Evolutionary conservation across 2,797 vertebrate species (phyloP).

Genomic region (Sphenopsis melanotis): DNA sequence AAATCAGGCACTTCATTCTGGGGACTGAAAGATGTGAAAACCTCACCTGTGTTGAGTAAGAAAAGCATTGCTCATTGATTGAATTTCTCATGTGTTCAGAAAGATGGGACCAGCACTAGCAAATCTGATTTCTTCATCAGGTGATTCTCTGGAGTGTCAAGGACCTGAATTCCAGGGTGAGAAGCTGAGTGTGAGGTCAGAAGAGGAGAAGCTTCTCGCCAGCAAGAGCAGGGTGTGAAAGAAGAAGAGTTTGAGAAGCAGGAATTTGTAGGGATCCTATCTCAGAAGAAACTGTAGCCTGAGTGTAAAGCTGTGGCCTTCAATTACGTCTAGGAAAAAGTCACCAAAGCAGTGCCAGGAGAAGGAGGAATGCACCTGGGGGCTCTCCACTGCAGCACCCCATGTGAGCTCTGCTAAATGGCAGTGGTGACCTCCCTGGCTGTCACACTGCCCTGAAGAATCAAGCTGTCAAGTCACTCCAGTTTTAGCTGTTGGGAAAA

Average conservation of each 20-base stretch:
- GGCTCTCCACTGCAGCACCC: background rate
- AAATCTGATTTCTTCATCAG: background rate
- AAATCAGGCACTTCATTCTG: background rate
- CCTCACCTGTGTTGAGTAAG: accelerated
- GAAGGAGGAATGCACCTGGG: background rate
- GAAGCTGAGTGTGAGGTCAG: background rate
- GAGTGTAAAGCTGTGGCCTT: background rate
- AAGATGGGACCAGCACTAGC: background rate
- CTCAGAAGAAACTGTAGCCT: background rate
- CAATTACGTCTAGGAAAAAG: background rate
- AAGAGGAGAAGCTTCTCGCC: background rate
- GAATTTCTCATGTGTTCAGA: background rate
- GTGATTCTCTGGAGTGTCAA: background rate
- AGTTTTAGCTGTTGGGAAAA: background rate
- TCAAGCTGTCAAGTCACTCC: background rate
- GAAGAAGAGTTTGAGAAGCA: background rate
- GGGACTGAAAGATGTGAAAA: background rate
- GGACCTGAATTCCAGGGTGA: constrained; percentile 10
- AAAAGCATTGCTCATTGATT: background rate
- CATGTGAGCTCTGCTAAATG: background rate
- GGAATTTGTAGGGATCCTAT: background rate
- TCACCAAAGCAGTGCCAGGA: background rate
- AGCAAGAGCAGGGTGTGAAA: background rate
- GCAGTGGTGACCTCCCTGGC: background rate
- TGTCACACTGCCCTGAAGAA: background rate